Evolutionary conservation across 2,888 invertebrate species (phyloP), one percentile per base, ranked within the genome.

Genomic region (Philaethria dido): DNA sequence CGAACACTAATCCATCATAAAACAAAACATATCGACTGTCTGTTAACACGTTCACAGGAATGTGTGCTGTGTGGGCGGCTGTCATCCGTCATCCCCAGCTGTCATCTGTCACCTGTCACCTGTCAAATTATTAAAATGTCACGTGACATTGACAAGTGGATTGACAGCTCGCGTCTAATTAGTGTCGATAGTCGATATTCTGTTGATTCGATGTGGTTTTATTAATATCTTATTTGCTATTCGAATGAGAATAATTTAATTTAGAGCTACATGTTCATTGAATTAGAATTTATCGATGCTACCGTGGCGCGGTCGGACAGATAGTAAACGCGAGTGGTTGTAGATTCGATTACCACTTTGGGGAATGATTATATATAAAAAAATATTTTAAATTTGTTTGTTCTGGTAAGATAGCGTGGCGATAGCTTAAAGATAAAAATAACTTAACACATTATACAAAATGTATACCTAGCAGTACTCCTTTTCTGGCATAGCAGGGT

Each of bases 101-200:
- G 39, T 33, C 66, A 50, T 9, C 36, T 55, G 54, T 20, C 66
- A 62, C 9, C 52, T 52, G 33, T 20, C 61, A 45, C 22, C 42
- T 57, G 57, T 42, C 57, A 57, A 57, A 57, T 57, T 42, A 25
- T 57, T 61, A 60, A 60, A 52, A 42, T 45, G 42, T 60, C 50
- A 59, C 20, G 11, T 62, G 62, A 62, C 62, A 64, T 25, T 67
- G 62, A 65, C 60, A 54, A 39, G 54, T 62, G 52, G 59, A 36
- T 36, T 68, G 70, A 68, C 65, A 42, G 59, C 29, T 54, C 68
- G 62, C 60, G 65, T 65, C 62, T 65, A 52, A 70, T 69, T 69
- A 66, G 59, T 33, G 22, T 65, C 50, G 50, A 59, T 14, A n/a
- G 18, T 65, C 44, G 50, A 59, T 50, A 16, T 42, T 48, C 52